A percentile compares a stretch with the other conserved stretches of the same genome.
phyloP scores from a whole-genome alignment of 2,797 vertebrate species.

The Gobionotothen gibberifrons region DNA sequence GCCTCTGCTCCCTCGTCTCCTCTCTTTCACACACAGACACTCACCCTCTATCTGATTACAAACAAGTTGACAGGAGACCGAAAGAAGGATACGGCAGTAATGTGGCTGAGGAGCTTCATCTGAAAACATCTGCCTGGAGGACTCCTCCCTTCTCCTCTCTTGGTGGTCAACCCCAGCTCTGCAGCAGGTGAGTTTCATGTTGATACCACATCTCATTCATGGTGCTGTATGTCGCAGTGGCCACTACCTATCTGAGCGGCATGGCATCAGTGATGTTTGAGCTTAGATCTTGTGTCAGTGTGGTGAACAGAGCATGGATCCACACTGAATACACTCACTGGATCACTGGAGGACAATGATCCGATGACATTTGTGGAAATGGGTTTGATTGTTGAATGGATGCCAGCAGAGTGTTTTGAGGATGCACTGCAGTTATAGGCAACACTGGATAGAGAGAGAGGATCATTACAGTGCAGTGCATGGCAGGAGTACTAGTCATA shows the following conservation, averaged over 20 bases:
- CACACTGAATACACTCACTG: slow-evolving; percentile 8
- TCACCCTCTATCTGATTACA: slow-evolving; percentile 36
- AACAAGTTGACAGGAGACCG: slow-evolving; percentile 38
- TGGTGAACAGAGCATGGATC: slow-evolving; percentile 15
- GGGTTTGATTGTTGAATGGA: slow-evolving; percentile 17
- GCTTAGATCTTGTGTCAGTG: slow-evolving; percentile 14
- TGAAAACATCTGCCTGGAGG: slow-evolving; percentile 62
- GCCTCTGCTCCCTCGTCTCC: slow-evolving; percentile 18
- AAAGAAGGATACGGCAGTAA: slow-evolving; percentile 42
- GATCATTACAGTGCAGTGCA: slow-evolving; percentile 31
- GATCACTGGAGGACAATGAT: slow-evolving; percentile 9
- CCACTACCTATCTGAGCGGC: slow-evolving; percentile 23
- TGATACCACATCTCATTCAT: slow-evolving; percentile 41
- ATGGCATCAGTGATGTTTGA: not conserved
- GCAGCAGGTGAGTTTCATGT: slow-evolving; percentile 79
- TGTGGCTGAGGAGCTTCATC: slow-evolving; percentile 55
- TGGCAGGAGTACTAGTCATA: slow-evolving; percentile 15
- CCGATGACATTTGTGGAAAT: slow-evolving; percentile 22
- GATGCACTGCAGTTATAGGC: slow-evolving; percentile 53
- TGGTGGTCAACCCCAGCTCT: slow-evolving; percentile 39
- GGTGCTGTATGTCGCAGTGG: slow-evolving; percentile 46
- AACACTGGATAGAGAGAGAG: slow-evolving; percentile 1
- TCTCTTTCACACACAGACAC: slow-evolving; percentile 15
- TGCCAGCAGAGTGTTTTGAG: slow-evolving; percentile 16
- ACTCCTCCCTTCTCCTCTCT: slow-evolving; percentile 35